Evolutionary conservation across 2,797 vertebrate genomes (phyloP).

Genomic region (Adelosebastes latens): DNA sequence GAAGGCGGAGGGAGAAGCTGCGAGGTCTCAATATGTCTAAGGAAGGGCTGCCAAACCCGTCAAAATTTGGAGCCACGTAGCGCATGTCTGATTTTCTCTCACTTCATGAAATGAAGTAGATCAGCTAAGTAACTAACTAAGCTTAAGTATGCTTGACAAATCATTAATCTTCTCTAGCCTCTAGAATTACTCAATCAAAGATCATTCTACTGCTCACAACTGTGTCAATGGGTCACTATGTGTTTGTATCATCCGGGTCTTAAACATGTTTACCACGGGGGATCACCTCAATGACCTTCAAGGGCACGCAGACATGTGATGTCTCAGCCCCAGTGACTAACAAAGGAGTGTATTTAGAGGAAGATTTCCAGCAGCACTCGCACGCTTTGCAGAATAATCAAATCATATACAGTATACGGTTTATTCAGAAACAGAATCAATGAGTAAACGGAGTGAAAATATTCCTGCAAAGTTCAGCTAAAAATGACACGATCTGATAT

Average conservation of each 20-base stretch:
- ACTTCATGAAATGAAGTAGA: too few relatives aligned
- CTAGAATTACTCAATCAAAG: neutral
- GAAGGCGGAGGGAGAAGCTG: too few relatives aligned
- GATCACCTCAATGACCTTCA: neutral
- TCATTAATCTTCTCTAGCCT: neutral
- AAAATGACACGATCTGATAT: neutral
- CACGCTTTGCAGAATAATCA: slow-evolving; percentile 9
- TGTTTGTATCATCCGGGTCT: neutral
- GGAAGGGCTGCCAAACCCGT: too few relatives aligned
- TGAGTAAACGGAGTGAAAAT: neutral
- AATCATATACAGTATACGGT: neutral
- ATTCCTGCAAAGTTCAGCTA: neutral
- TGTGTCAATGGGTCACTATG: neutral
- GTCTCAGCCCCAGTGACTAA: slow-evolving; percentile 40
- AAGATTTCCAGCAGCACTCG: slow-evolving; percentile 20
- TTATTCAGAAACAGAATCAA: neutral
- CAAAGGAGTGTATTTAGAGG: slow-evolving; percentile 73
- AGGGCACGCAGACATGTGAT: slow-evolving; percentile 72
- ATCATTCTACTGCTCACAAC: neutral
- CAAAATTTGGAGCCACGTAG: too few relatives aligned
- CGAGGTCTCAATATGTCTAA: too few relatives aligned
- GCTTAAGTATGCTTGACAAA: too few relatives aligned
- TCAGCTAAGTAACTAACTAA: too few relatives aligned
- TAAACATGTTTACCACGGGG: slow-evolving; percentile 5
- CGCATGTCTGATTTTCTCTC: too few relatives aligned